Evolutionary conservation across 2,888 invertebrate genomes (phyloP).

Genomic region (Gryllus longicercus): DNA sequence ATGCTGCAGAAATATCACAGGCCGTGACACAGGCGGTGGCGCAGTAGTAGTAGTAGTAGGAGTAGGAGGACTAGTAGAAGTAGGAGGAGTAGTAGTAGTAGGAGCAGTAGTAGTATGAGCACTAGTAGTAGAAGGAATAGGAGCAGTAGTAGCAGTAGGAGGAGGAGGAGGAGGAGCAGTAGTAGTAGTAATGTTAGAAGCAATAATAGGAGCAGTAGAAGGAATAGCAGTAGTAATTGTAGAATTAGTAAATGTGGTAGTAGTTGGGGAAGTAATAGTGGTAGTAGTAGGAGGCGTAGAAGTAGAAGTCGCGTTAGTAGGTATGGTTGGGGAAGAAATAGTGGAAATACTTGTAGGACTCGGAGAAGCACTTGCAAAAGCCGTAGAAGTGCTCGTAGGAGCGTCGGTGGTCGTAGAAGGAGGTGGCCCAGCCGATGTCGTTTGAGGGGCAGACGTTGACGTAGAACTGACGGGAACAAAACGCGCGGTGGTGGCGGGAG

Average conservation of each 20-base stretch:
- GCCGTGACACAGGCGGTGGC: background rate
- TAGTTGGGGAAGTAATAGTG: background rate
- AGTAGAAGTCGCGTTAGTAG: background rate
- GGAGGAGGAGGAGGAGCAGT: background rate
- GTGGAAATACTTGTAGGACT: too few relatives aligned
- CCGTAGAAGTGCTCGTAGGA: background rate
- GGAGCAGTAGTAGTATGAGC: background rate
- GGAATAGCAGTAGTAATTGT: background rate
- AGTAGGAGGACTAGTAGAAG: background rate
- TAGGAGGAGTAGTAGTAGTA: background rate
- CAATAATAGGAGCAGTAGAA: background rate
- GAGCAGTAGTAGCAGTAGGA: background rate
- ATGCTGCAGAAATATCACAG: constrained; percentile 7
- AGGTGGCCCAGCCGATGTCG: too few relatives aligned
- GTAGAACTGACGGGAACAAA: too few relatives aligned
- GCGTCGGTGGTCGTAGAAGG: background rate
- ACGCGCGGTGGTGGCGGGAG: too few relatives aligned
- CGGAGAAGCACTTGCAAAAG: too few relatives aligned
- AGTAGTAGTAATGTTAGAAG: background rate
- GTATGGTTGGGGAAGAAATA: too few relatives aligned
- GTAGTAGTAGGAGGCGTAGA: background rate
- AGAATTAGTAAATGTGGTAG: background rate
- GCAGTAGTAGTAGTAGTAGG: background rate
- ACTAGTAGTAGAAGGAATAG: background rate
- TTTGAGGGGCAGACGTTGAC: too few relatives aligned